Percentiles rank a stretch among this genome's conserved stretches.
phyloP scores from a whole-genome alignment of 2,888 invertebrate genomes.

The Stegana nigrithorax region DNA sequence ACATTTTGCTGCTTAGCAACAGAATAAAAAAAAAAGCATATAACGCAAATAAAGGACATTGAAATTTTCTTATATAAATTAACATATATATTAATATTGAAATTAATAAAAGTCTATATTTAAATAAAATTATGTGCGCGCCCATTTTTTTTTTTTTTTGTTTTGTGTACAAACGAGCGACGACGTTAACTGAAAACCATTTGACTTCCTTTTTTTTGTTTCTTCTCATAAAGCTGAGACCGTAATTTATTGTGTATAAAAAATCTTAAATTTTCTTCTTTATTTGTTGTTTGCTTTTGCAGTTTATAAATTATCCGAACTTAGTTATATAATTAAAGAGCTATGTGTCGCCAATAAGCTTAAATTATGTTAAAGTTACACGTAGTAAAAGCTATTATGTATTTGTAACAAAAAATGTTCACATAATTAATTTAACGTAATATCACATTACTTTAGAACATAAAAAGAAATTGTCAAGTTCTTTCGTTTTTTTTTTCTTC shows the following conservation, averaged over 20 bases:
- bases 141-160: not conserved
- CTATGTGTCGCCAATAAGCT: too few relatives aligned
- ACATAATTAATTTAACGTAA: conserved; percentile 50
- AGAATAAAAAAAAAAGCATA: not conserved
- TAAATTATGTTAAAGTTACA: not conserved
- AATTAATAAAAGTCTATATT: conserved; percentile 7
- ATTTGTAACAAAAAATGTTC: conserved; percentile 22
- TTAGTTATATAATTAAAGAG: too few relatives aligned
- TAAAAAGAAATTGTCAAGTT: conserved; percentile 30
- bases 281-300: too few relatives aligned
- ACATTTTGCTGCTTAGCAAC: conserved; percentile 12
- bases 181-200: too few relatives aligned
- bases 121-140: not conserved
- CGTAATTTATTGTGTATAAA: not conserved
- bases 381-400: conserved; percentile 4
- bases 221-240: not conserved
- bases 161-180: not conserved
- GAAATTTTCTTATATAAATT: conserved; percentile 1
- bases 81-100: not conserved
- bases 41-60: not conserved
- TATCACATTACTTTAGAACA: conserved; percentile 50
- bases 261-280: too few relatives aligned
- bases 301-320: too few relatives aligned
- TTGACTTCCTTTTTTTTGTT: not conserved
- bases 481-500: conserved; percentile 17